Percentiles rank a stretch among this genome's conserved stretches.
These are phyloP conservation scores for Rhyacichthys aspro DNA, from an alignment of 2,797 vertebrate genomes.

Conservation along the genomic window DNA sequence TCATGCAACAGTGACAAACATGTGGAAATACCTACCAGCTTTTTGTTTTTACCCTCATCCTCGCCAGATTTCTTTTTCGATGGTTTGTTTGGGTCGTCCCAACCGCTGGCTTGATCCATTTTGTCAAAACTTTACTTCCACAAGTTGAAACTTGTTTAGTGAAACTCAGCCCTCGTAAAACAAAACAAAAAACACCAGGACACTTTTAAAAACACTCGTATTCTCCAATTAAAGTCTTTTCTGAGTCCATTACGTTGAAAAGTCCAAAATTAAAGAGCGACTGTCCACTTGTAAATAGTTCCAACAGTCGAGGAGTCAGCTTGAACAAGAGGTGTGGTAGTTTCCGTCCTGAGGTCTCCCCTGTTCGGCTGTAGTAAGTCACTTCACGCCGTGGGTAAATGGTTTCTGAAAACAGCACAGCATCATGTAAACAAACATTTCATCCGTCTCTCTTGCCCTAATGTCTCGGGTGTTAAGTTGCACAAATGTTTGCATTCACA, in stretches of 20 bases:
- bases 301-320: slow-evolving; percentile 30
- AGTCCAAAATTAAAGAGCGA: slow-evolving; percentile 8
- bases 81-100: slow-evolving; percentile 82
- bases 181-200: slow-evolving; percentile 39
- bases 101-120: slow-evolving; percentile 86
- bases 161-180: slow-evolving; percentile 43
- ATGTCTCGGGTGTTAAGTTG: background rate
- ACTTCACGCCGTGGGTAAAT: slow-evolving; percentile 15
- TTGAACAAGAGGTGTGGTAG: slow-evolving; percentile 68
- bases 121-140: slow-evolving; percentile 28
- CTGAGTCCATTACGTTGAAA: slow-evolving; percentile 70
- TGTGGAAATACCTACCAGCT: slow-evolving; percentile 77
- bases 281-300: slow-evolving; percentile 34
- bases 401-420: slow-evolving; percentile 43
- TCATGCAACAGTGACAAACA: slow-evolving; percentile 10
- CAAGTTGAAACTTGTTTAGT: slow-evolving; percentile 15
- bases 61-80: slow-evolving; percentile 82
- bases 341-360: slow-evolving; percentile 50
- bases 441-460: background rate
- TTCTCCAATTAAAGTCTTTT: slow-evolving; percentile 61
- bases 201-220: slow-evolving; percentile 11
- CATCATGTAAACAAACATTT: slow-evolving; percentile 11
- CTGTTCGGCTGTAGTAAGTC: slow-evolving; percentile 19
- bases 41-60: slow-evolving; percentile 86
- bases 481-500: slow-evolving; percentile 40